phyloP scores from a whole-genome alignment of 2,888 invertebrate genomes.

The Keiferia lycopersicella region DNA sequence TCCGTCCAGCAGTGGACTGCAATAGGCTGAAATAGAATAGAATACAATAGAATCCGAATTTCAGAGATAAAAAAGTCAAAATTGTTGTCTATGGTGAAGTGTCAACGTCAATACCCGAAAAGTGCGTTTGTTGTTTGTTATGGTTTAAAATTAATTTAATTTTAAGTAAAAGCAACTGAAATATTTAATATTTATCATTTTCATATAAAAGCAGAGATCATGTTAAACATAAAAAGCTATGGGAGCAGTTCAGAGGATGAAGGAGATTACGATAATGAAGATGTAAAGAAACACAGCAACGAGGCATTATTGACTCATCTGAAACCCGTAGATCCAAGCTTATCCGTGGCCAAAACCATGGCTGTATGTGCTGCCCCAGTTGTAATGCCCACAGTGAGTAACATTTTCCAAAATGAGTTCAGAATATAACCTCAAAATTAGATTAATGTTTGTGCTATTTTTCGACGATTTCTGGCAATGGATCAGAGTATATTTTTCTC shows the following conservation, averaged over 20 bases:
- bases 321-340: constrained; percentile 79
- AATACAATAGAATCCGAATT: too few relatives aligned
- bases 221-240: constrained; percentile 88
- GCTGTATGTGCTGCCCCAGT: constrained; percentile 91
- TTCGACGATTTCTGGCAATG: background rate
- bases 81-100: background rate
- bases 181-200: background rate
- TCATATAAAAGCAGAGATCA: constrained; percentile 48
- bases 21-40: too few relatives aligned
- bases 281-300: constrained; percentile 60
- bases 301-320: constrained; percentile 74
- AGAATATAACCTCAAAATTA: constrained; percentile 23
- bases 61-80: background rate
- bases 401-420: constrained; percentile 8
- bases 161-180: background rate
- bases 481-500: too few relatives aligned
- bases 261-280: constrained; percentile 71
- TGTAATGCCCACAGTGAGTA: constrained; percentile 88
- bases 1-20: too few relatives aligned
- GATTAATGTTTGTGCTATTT: background rate
- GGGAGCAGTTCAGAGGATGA: constrained; percentile 88
- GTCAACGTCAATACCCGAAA: background rate
- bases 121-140: constrained; percentile 19
- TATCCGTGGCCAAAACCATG: constrained; percentile 83
- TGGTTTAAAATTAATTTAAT: background rate